Base-by-base conservation (phyloP, 2,113 vertebrate genomes). In the Heterocephalus glaber region DNA sequence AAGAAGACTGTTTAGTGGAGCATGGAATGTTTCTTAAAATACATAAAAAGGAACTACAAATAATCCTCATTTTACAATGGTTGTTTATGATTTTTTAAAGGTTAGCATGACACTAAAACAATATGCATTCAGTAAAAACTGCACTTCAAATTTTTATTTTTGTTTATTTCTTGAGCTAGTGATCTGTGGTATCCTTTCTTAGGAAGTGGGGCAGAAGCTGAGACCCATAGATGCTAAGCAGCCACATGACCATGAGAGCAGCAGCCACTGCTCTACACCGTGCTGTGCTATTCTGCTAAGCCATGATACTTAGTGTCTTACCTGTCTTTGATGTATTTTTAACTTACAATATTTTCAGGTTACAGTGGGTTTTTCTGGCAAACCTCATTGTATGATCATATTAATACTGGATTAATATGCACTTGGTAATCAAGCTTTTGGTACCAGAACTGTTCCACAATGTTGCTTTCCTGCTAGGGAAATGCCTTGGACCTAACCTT, bases 181-280 rank as follows among this genome's bases (percentile, higher is more conserved):
- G 5, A 20, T n/a, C 8, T 47, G 2, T 65, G 5, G 28, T 17
- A 13, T 12, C 4, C 0, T 52, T 28, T 74, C 0, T 49, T 17
- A 35, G 5, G 35, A 54, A 72, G 2, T 41, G 70, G 38, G 33
- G 16, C 11, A 28, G 30, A 20, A 54, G 65, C 8, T 28, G 19
- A 7, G 28, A 93, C 8, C 14, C 35, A 70, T 7, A 2, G 19
- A 10, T 47, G 2, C 47, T 0, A 54, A 41, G 33, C 20, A 81
- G 33, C 22, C 5, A 44, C 3, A 9, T 26, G 4, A 9, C 12
- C n/a, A 19, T 0, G 3, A 54, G 3, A 7, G 28, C 13, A 89
- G 0, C 41, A 16, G 70, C 19, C 33, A 52, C 9, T 11, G 9
- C 1, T 35, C 13, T 9, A 7, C 2, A 9, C 0, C n/a, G 49